Conservation (phyloP, 2,888 invertebrate genomes). For the Bugulina stolonifera region DNA sequence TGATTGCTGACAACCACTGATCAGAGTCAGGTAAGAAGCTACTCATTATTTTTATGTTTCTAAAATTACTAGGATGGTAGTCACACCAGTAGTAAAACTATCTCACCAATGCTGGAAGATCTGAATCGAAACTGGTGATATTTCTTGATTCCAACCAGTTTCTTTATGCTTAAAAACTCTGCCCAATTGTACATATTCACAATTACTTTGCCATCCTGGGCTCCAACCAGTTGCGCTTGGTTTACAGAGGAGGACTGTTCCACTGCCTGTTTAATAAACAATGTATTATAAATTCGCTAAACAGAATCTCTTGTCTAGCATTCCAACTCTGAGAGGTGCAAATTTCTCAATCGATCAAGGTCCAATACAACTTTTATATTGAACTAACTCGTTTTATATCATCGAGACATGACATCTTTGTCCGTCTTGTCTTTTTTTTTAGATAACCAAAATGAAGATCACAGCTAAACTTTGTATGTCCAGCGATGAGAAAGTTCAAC, state of each 20-base stretch:
- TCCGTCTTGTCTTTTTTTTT: neutral
- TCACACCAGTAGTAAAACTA: too few relatives aligned
- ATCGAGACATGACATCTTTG: neutral
- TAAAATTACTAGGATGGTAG: too few relatives aligned
- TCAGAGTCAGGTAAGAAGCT: too few relatives aligned
- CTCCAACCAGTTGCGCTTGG: neutral
- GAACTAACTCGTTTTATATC: neutral
- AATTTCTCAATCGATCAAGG: too few relatives aligned
- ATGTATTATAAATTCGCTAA: too few relatives aligned
- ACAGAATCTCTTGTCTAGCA: too few relatives aligned
- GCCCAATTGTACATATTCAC: neutral
- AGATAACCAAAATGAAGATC: neutral
- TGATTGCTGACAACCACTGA: too few relatives aligned
- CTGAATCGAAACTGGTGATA: neutral
- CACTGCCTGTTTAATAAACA: too few relatives aligned
- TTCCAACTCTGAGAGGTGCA: too few relatives aligned
- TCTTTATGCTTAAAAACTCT: neutral
- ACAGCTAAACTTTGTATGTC: neutral
- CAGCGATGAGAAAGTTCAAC: conserved; percentile 8
- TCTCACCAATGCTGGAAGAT: too few relatives aligned
- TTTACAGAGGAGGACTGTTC: neutral
- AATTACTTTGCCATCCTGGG: neutral
- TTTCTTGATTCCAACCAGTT: neutral
- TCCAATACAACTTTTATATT: neutral
- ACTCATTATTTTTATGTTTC: too few relatives aligned